Percentiles rank a stretch among this genome's conserved stretches.
phyloP scores from a whole-genome alignment of 2,888 invertebrate species.

The Dasysyrphus tricinctus region DNA sequence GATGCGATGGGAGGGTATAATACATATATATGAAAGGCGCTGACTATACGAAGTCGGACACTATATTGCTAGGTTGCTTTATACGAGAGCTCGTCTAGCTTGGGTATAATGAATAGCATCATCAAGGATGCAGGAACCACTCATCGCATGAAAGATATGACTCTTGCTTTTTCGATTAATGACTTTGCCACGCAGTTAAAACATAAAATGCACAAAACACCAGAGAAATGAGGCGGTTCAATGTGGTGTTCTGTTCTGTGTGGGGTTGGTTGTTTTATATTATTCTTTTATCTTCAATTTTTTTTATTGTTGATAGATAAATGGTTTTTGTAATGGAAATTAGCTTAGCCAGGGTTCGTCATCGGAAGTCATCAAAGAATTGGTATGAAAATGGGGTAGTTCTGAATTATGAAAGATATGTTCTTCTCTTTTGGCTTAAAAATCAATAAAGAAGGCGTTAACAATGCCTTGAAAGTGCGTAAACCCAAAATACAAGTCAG shows the following conservation, averaged over 20 bases:
- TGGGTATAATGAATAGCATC: constrained; percentile 66
- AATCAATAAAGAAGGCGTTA: constrained; percentile 10
- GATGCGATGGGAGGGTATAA: constrained; percentile 40
- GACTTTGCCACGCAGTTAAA: constrained; percentile 70
- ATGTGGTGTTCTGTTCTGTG: not conserved
- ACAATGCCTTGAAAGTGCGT: not conserved
- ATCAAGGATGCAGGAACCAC: constrained; percentile 72
- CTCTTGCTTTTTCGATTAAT: constrained; percentile 71
- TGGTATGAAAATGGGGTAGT: not conserved
- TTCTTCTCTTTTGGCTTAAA: not conserved
- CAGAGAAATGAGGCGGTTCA: constrained; percentile 9
- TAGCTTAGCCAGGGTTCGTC: constrained; percentile 3
- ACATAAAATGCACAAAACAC: constrained; percentile 52
- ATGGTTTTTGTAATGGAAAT: constrained; percentile 29
- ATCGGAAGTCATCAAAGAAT: constrained; percentile 18
- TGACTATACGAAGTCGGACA: not conserved
- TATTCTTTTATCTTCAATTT: not conserved
- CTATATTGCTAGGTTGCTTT: constrained; percentile 35
- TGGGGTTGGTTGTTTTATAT: constrained; percentile 4
- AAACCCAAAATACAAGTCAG: not conserved
- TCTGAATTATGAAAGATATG: not conserved
- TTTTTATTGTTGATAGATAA: constrained; percentile 23
- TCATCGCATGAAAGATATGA: constrained; percentile 74
- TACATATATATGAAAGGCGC: not conserved
- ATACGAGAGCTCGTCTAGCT: not conserved